phyloP scores from a whole-genome alignment of 2,113 vertebrate genomes.

The Caranx ignobilis region DNA sequence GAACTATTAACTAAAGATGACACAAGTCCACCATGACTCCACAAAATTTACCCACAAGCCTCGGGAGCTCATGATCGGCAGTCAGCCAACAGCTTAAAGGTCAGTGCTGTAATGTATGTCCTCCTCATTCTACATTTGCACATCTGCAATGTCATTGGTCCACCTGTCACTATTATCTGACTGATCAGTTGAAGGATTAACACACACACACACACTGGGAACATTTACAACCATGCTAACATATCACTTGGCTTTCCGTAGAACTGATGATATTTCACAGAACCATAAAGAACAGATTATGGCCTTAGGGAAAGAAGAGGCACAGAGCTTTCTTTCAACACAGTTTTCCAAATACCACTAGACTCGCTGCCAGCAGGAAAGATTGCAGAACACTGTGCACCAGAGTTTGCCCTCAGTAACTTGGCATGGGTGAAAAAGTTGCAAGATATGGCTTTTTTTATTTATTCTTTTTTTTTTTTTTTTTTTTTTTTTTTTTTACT shows the following conservation, averaged over 20 bases:
- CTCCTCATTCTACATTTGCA: background rate
- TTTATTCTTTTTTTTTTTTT: background rate
- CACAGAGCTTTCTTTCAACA: constrained; percentile 10
- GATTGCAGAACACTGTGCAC: constrained; percentile 43
- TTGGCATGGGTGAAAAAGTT: constrained; percentile 25
- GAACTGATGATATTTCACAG: constrained; percentile 35
- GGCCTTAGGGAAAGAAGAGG: constrained; percentile 1
- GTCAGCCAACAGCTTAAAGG: background rate
- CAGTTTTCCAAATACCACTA: constrained; percentile 22
- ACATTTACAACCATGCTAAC: constrained; percentile 12
- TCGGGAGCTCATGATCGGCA: background rate
- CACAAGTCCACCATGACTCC: constrained; percentile 25
- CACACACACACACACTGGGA: background rate
- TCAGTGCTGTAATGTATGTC: background rate
- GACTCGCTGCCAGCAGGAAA: constrained; percentile 22
- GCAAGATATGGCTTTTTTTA: constrained; percentile 13
- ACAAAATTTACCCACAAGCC: constrained; percentile 17
- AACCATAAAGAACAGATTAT: constrained; percentile 41
- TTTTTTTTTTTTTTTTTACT: constrained; percentile 13
- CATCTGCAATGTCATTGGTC: background rate
- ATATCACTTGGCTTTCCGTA: constrained; percentile 23
- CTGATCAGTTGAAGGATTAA: background rate
- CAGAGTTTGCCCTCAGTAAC: constrained; percentile 36
- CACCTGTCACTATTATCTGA: background rate
- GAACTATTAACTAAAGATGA: constrained; percentile 34